These are phyloP conservation scores for Empidonax traillii DNA, from an alignment of 2,113 vertebrate genomes.

Conservation along the genomic window DNA sequence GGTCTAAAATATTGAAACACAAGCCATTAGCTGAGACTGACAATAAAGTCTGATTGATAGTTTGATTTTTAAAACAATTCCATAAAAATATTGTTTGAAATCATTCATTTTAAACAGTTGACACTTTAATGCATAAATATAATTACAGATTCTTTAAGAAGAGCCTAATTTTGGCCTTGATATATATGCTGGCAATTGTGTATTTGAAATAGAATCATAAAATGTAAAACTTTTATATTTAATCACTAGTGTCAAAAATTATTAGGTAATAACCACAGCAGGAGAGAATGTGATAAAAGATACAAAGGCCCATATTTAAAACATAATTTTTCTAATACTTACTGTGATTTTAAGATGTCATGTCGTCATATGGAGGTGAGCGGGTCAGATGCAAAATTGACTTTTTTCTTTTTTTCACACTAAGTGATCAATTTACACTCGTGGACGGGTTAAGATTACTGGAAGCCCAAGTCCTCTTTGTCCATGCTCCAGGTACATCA, in stretches of 20 bases:
- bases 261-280: conserved; percentile 78
- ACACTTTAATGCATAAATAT: conserved; percentile 80
- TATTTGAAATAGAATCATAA: conserved; percentile 82
- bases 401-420: conserved; percentile 58
- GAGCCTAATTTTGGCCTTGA: conserved; percentile 73
- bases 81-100: conserved; percentile 78
- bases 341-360: conserved; percentile 81
- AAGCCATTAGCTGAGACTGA: conserved; percentile 53
- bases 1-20: neutral
- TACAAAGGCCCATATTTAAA: conserved; percentile 79
- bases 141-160: conserved; percentile 71
- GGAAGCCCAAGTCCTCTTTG: conserved; percentile 57
- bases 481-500: conserved; percentile 2
- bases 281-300: conserved; percentile 74
- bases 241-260: conserved; percentile 81
- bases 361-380: conserved; percentile 73
- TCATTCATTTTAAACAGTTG: conserved; percentile 66
- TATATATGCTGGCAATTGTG: conserved; percentile 77
- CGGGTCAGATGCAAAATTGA: conserved; percentile 73
- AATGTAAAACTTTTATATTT: conserved; percentile 79
- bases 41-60: conserved; percentile 70
- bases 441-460: conserved; percentile 69
- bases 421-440: conserved; percentile 72
- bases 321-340: conserved; percentile 79
- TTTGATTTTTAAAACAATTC: conserved; percentile 77